A percentile compares a stretch with the other conserved stretches of the same genome.
phyloP scores from a whole-genome alignment of 2,797 vertebrate species.

The Periparus ater region DNA sequence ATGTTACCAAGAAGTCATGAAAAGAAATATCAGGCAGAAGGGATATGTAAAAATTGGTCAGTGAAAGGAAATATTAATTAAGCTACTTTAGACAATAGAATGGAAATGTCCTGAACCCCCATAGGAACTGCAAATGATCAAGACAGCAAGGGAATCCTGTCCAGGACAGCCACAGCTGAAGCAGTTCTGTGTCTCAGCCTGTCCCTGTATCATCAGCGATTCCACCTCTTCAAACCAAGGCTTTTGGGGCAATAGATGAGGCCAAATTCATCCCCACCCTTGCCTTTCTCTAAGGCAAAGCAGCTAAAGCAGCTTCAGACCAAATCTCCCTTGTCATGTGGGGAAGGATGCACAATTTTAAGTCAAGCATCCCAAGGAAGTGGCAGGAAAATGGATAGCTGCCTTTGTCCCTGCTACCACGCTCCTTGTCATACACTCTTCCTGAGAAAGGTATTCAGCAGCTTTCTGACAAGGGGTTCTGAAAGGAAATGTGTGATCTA shows the following conservation, averaged over 20 bases:
- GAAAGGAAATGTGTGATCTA: constrained; percentile 41
- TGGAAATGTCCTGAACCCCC: neutral
- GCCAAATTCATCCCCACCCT: neutral
- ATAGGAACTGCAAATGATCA: neutral
- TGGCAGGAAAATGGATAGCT: neutral
- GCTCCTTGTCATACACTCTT: neutral
- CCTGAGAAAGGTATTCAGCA: constrained; percentile 43
- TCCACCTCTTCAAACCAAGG: neutral
- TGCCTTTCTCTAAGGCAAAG: neutral
- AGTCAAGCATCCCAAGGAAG: neutral
- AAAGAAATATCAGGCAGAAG: neutral
- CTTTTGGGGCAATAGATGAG: neutral
- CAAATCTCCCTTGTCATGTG: neutral
- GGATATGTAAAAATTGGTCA: neutral
- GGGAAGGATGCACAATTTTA: neutral
- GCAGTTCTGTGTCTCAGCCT: neutral
- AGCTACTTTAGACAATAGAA: neutral
- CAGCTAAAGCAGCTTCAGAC: neutral
- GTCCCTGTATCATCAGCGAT: neutral
- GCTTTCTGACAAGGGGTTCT: constrained; percentile 23
- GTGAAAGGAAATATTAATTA: neutral
- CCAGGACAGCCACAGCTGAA: neutral
- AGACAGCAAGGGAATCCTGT: neutral
- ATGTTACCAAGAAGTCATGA: neutral
- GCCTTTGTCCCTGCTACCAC: neutral